Evolutionary conservation across 2,113 vertebrate genomes (phyloP).

Genomic region (Echinops telfairi): DNA sequence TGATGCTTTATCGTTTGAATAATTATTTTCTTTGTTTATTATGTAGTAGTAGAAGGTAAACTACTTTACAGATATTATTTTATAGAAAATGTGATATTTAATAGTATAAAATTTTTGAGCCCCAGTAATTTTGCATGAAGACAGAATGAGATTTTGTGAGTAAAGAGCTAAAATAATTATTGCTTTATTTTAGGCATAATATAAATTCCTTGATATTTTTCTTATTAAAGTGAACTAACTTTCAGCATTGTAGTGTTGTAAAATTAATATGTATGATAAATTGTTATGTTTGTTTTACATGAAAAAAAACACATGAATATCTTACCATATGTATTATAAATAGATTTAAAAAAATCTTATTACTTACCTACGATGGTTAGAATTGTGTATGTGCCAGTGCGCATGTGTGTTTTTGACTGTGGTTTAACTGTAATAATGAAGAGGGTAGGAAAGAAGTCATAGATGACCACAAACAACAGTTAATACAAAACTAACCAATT

Average conservation of each 20-base stretch:
- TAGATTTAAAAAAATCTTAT: neutral
- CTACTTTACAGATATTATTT: conserved; percentile 39
- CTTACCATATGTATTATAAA: too few species aligned
- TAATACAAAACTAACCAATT: neutral
- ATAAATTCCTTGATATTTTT: conserved; percentile 47
- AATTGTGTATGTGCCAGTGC: too few species aligned
- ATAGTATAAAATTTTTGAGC: conserved; percentile 45
- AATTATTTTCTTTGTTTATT: conserved; percentile 19
- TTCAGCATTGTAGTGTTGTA: neutral
- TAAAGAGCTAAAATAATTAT: conserved; percentile 48
- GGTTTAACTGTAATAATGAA: too few species aligned
- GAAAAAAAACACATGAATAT: too few species aligned
- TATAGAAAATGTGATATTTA: conserved; percentile 14
- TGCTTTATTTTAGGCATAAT: conserved; percentile 21
- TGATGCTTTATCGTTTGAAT: neutral
- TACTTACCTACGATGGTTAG: neutral
- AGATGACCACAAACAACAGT: too few species aligned
- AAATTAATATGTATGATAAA: conserved; percentile 19
- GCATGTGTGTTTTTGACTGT: too few species aligned
- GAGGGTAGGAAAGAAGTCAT: too few species aligned
- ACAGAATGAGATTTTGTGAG: conserved; percentile 41
- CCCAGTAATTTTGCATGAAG: conserved; percentile 2
- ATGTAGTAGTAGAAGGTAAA: neutral
- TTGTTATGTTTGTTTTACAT: conserved; percentile 24
- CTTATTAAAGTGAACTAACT: conserved; percentile 56